A percentile compares a stretch with the other conserved stretches of the same genome.
phyloP scores from a whole-genome alignment of 2,888 invertebrate genomes.

The Thereva unica region DNA sequence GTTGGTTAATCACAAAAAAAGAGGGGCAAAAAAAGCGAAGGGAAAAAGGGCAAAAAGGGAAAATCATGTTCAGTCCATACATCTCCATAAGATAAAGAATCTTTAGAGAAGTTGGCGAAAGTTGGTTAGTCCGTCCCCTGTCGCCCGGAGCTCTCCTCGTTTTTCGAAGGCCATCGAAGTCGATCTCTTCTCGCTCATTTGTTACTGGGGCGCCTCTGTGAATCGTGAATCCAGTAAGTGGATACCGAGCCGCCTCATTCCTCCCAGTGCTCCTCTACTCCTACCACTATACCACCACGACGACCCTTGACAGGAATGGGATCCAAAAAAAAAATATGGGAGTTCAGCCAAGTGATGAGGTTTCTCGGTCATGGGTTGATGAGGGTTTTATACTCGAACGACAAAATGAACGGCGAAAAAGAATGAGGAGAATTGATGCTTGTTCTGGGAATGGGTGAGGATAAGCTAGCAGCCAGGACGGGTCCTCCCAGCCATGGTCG shows the following conservation, averaged over 20 bases:
- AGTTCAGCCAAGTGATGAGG: conserved; percentile 31
- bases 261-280: background rate
- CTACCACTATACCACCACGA: background rate
- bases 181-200: conserved; percentile 19
- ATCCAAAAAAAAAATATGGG: conserved; percentile 23
- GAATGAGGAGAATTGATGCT: conserved; percentile 23
- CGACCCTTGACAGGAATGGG: conserved; percentile 7
- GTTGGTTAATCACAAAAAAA: conserved; percentile 14
- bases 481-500: too few relatives aligned
- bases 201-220: conserved; percentile 11
- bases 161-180: background rate
- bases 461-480: background rate
- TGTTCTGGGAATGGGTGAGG: conserved; percentile 2
- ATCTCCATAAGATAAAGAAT: conserved; percentile 7
- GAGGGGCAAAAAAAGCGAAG: background rate
- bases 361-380: conserved; percentile 35
- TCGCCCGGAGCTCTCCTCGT: background rate
- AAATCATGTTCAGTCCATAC: conserved; percentile 33
- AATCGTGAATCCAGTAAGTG: conserved; percentile 24
- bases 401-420: conserved; percentile 30
- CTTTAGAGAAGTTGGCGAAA: conserved; percentile 9
- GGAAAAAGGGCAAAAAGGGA: conserved; percentile 31
- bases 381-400: conserved; percentile 34
- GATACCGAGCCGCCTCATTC: background rate
- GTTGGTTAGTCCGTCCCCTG: background rate